Base-by-base conservation (phyloP, 1,140 invertebrate genomes). In the Hesperophylax magnus region DNA sequence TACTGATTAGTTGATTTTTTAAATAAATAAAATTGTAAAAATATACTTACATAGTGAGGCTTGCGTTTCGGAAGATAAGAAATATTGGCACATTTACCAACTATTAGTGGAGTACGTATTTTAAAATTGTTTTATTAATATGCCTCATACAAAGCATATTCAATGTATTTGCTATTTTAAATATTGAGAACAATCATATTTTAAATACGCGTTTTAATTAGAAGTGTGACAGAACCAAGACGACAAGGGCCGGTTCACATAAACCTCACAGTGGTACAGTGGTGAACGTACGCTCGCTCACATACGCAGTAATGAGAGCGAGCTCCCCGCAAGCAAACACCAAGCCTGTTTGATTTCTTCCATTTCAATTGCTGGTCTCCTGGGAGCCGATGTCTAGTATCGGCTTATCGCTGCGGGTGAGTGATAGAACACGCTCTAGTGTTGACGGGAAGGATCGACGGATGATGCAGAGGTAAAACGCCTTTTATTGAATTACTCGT, bases 391-490 rank as follows among this genome's bases (percentile, higher is more conserved):
- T 71, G 54, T 78, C 65, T 77, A 53, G 58, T 31, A 54, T 72
- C 61, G 79, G 79, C 82, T 83, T 81, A 83, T 71, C 79, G 31
- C 60, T n/a, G 34, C 47, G 22, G 67, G 34, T 81, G 82, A 83
- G 24, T 83, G 82, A 83, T 83, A 78, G 79, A 76, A 74, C 82
- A 77, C 79, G 77, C 18, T 53, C 34, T 31, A 81, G 79, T 81
- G 79, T 83, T 83, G 82, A 83, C 82, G 79, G 60, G 65, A 56
- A 58, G 76, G 79, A 78, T 78, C 60, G 61, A 24, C 39, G 53
- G 52, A 75, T 54, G 15, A 22, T 74, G 60, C 76, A 67, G 60
- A 17, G 22, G 63, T 67, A 9, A 15, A 17, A 22, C 8, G 11
- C 31, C 9, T 39, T 67, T 67, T 67, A 11, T 61, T 24, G 6